These are phyloP conservation scores for Corythornis madagascariensis DNA, from an alignment of 2,113 vertebrate species.

Conservation along the genomic window DNA sequence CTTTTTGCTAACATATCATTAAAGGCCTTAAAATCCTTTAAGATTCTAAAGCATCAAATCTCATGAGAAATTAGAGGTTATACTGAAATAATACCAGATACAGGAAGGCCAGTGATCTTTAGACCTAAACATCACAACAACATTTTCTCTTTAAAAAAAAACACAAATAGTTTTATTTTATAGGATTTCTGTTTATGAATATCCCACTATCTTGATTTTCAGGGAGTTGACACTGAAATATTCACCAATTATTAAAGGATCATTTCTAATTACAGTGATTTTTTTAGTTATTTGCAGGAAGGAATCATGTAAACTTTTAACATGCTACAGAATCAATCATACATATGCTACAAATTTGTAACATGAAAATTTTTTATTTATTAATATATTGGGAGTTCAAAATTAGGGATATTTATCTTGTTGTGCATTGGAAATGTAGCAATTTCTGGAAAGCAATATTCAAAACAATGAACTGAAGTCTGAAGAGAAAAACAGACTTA, in stretches of 20 bases:
- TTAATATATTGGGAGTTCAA: neutral
- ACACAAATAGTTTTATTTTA: neutral
- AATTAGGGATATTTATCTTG: neutral
- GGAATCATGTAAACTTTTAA: neutral
- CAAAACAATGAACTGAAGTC: neutral
- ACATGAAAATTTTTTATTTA: neutral
- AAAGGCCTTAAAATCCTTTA: constrained; percentile 5
- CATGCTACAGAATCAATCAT: neutral
- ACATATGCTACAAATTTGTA: neutral
- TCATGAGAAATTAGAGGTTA: neutral
- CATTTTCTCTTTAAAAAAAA: neutral
- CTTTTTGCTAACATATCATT: neutral
- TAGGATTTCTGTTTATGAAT: neutral
- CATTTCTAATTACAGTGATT: neutral
- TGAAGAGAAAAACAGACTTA: neutral
- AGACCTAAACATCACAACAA: neutral
- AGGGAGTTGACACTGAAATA: neutral
- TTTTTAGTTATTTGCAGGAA: neutral
- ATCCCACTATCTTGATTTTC: neutral
- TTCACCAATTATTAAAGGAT: neutral
- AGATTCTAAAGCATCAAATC: neutral
- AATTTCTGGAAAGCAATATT: neutral
- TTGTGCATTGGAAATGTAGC: neutral
- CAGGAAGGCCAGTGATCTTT: neutral
- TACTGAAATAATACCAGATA: neutral